Evolutionary conservation across 2,797 vertebrate species (phyloP).

Genomic region (Acanthurus lineatus): DNA sequence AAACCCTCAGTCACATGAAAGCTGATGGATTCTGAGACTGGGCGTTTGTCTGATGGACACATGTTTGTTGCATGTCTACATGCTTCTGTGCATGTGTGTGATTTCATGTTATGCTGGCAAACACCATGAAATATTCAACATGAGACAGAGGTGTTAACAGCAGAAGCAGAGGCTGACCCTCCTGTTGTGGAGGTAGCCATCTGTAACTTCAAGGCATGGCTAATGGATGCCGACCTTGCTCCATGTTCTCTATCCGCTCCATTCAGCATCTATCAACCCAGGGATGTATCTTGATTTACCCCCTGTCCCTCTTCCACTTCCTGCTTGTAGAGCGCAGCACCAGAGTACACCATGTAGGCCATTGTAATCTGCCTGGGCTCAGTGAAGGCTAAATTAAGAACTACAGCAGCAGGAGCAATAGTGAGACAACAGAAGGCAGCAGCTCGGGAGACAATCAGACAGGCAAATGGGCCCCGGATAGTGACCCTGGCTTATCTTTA

Average conservation of each 20-base stretch:
- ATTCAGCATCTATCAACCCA: slow-evolving; percentile 78
- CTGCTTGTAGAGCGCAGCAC: slow-evolving; percentile 52
- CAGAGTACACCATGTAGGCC: slow-evolving; percentile 52
- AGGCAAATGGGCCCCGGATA: slow-evolving; percentile 38
- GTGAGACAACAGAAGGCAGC: slow-evolving; percentile 57
- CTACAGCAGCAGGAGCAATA: slow-evolving; percentile 56
- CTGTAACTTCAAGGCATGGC: slow-evolving; percentile 70
- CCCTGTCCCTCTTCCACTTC: slow-evolving; percentile 55
- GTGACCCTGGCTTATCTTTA: slow-evolving; percentile 52
- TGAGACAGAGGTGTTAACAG: slow-evolving; percentile 49
- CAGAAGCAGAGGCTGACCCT: slow-evolving; percentile 46
- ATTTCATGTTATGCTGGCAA: not conserved
- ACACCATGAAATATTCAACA: slow-evolving; percentile 34
- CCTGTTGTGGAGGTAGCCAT: slow-evolving; percentile 66
- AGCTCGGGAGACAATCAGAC: slow-evolving; percentile 53
- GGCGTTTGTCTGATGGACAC: not conserved
- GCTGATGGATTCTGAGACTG: too few relatives aligned
- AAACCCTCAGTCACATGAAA: too few relatives aligned
- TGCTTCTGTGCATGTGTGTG: slow-evolving; percentile 6
- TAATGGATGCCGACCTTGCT: slow-evolving; percentile 81
- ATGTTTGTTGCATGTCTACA: slow-evolving; percentile 6
- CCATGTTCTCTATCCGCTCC: slow-evolving; percentile 77
- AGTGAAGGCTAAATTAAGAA: slow-evolving; percentile 71
- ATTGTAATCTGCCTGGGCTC: slow-evolving; percentile 63
- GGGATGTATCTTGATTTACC: slow-evolving; percentile 82